Evolutionary conservation across 2,888 invertebrate species (phyloP).

Genomic region (Dasypogon diadema): DNA sequence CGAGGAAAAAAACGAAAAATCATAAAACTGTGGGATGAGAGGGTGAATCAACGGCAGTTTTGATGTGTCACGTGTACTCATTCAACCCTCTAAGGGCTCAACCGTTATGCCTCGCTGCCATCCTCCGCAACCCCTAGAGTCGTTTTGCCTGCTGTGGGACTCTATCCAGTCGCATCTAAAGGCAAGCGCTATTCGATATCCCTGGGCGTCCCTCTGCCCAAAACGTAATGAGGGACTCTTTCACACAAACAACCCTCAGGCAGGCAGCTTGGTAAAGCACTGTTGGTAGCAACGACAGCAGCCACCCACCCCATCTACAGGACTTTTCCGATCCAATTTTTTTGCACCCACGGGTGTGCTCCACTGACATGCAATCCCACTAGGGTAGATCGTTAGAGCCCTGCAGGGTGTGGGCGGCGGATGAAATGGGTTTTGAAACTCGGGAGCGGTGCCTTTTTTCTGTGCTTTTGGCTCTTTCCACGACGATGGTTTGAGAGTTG

Average conservation of each 20-base stretch:
- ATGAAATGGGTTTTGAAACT: conserved; percentile 51
- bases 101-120: conserved; percentile 60
- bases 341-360: conserved; percentile 53
- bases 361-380: conserved; percentile 54
- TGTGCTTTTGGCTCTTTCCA: conserved; percentile 48
- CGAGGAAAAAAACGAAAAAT: conserved; percentile 25
- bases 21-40: conserved; percentile 26
- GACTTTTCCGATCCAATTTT: conserved; percentile 51
- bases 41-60: conserved; percentile 47
- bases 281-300: conserved; percentile 43
- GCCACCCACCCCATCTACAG: neutral
- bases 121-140: conserved; percentile 62
- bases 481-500: neutral
- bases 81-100: conserved; percentile 55
- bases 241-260: conserved; percentile 48
- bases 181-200: conserved; percentile 50
- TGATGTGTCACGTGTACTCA: conserved; percentile 56
- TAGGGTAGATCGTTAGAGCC: conserved; percentile 43
- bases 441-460: conserved; percentile 50
- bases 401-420: conserved; percentile 41
- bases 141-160: conserved; percentile 57
- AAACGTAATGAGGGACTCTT: conserved; percentile 54
- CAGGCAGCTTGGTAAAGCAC: conserved; percentile 19
- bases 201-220: conserved; percentile 48
- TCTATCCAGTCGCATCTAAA: conserved; percentile 44